phyloP scores from a whole-genome alignment of 2,113 vertebrate species.

The Heterotilapia buettikoferi region DNA sequence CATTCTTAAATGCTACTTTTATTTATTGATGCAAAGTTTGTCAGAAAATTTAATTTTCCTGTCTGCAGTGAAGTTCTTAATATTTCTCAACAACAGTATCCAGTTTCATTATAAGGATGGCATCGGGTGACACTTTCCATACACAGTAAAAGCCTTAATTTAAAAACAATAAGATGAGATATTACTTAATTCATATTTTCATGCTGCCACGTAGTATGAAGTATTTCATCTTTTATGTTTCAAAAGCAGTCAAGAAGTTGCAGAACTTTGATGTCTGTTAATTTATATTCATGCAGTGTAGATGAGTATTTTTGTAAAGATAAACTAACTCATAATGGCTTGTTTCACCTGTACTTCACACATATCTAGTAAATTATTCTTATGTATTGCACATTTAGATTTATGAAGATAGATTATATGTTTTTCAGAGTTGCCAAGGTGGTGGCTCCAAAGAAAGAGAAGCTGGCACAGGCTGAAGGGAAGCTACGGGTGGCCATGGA shows the following conservation, averaged over 20 bases:
- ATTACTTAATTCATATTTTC: background rate
- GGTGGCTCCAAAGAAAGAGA: slow-evolving; percentile 84
- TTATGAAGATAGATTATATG: background rate
- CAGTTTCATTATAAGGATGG: background rate
- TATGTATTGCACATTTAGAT: background rate
- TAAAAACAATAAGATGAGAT: background rate
- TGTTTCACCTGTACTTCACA: background rate
- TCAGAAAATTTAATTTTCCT: background rate
- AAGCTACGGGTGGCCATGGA: slow-evolving; percentile 78
- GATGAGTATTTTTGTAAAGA: background rate
- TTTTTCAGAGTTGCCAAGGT: slow-evolving; percentile 79
- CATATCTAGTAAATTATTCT: background rate
- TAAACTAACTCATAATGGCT: background rate
- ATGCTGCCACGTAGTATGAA: background rate
- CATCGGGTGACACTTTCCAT: background rate
- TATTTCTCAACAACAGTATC: background rate
- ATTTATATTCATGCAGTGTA: background rate
- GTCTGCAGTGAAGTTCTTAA: background rate
- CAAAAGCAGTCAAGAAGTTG: background rate
- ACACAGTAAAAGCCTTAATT: background rate
- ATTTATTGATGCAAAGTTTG: background rate
- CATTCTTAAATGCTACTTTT: background rate
- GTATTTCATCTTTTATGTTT: background rate
- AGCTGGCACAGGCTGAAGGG: slow-evolving; percentile 76
- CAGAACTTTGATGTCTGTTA: background rate